Base-by-base conservation (phyloP, 2,888 invertebrate species). In the Xanthostigma xanthostigma region DNA sequence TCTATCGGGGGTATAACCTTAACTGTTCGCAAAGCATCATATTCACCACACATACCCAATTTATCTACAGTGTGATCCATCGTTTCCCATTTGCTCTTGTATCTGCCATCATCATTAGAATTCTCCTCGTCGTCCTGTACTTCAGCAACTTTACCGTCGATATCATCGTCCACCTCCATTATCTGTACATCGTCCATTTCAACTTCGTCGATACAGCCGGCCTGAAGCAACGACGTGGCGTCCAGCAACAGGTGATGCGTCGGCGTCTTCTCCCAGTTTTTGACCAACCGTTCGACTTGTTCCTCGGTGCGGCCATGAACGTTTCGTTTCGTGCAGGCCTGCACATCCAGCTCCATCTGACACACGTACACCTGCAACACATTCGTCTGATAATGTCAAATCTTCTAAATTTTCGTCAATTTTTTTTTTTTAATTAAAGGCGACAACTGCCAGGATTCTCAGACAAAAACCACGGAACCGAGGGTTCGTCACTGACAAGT, bases 41-140 rank as follows among this genome's bases (percentile, higher is more conserved):
- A 11, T 40, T 41, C 9, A 9, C 10, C 8, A 52, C 69, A 79
- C 86, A 81, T 78, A 92, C 92, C 90, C 68, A 91, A 73, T 74
- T 83, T 84, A 59, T 79, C 79, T 59, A 74, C 76, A 53, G 83
- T 82, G 68, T 81, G 80, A 72, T 91, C 91, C 73, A 84, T 75
- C 70, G 73, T 76, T 75, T 92, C 92, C 92, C 92, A 92, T 71
- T 87, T 87, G 74, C 81, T 78, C 69, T 73, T 63, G 69, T 64
- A 62, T 65, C 17, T 17, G 42, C n/a, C 33, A 60, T 73, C 69
- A 48, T 72, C 70, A 14, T 69, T 68, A n/a, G 64, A 57, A 6
- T 27, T 27, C 1, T 27, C 27, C 27, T 27, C 27, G 6, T 27
- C 27, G 6, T 27, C 27, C 27, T 3, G 27, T 27, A 27, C 27